Evolutionary conservation across 2,888 invertebrate species (phyloP), one percentile per base, ranked within the genome.

Genomic region (Parnassius smintheus): DNA sequence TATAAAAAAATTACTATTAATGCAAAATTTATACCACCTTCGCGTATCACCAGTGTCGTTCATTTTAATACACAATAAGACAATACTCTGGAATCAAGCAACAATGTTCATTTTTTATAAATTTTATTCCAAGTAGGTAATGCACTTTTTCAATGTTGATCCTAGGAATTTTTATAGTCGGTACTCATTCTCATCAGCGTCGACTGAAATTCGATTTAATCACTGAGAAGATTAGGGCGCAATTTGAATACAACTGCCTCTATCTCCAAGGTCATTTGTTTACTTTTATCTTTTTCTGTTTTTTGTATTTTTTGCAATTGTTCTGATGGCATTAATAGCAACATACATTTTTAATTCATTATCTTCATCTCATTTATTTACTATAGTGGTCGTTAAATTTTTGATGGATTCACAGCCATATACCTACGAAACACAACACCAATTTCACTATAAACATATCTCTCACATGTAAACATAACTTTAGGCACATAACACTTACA

Each of bases 121-220:
- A 44, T 45, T 60, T 61, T 25, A 49, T 61, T 45, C 54, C 45
- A 60, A 61, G 48, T 46, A 61, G 68, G 53, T 58, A 66, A 53
- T 66, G 66, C 57, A 68, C 66, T 78, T 78, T 78, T 56, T 78
- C 75, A 73, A 72, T 75, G 76, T 77, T 77, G 73, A 71, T 76
- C 75, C 80, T 79, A 83, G 83, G 75, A 82, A 83, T 85, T 80
- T 83, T 84, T 83, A 82, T 82, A 81, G 77, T 77, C 75, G 73
- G 73, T 78, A 75, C 76, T 81, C 78, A 7, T 25, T 7, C 35
- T 81, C 75, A 75, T 78, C 75, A 75, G 71, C 73, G 78, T 74
- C 77, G 80, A 75, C 74, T 78, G 73, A 80, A 81, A 83, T 81
- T 76, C 75, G 76, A 76, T 84, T 85, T 83, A 82, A 82, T 80